These are phyloP conservation scores for Lathamus discolor DNA, from an alignment of 2,113 vertebrate species.

Conservation along the genomic window DNA sequence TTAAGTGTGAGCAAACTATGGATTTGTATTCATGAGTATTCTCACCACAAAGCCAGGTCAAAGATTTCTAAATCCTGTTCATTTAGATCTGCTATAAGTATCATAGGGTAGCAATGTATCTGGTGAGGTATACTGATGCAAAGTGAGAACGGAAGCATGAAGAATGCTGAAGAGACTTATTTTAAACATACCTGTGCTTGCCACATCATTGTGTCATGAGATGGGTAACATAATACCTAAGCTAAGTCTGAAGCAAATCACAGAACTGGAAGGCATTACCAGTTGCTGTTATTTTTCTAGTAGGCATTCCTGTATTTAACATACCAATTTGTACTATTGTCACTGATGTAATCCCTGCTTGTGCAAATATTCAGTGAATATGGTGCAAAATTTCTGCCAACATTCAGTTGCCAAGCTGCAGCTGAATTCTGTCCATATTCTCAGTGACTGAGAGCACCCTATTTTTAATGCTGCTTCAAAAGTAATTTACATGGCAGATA, in stretches of 20 bases:
- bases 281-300: background rate
- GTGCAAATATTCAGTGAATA: constrained; percentile 41
- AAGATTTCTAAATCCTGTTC: background rate
- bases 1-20: constrained; percentile 14
- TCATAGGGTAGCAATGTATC: background rate
- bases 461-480: constrained; percentile 25
- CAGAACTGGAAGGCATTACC: background rate
- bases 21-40: constrained; percentile 31
- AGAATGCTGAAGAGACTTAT: background rate
- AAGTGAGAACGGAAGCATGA: background rate
- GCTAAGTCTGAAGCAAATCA: constrained; percentile 3
- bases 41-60: background rate
- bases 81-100: background rate
- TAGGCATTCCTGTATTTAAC: constrained; percentile 36
- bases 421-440: background rate
- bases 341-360: constrained; percentile 16
- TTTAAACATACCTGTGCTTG: background rate
- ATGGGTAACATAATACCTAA: background rate
- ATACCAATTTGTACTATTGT: constrained; percentile 18
- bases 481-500: background rate
- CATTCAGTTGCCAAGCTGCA: background rate
- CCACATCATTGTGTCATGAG: background rate
- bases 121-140: background rate
- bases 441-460: background rate
- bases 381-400: constrained; percentile 4